Percentiles rank a stretch among this genome's conserved stretches.
Evolutionary conservation across 2,888 invertebrate species (phyloP).

Genomic region (Tineola bisselliella): DNA sequence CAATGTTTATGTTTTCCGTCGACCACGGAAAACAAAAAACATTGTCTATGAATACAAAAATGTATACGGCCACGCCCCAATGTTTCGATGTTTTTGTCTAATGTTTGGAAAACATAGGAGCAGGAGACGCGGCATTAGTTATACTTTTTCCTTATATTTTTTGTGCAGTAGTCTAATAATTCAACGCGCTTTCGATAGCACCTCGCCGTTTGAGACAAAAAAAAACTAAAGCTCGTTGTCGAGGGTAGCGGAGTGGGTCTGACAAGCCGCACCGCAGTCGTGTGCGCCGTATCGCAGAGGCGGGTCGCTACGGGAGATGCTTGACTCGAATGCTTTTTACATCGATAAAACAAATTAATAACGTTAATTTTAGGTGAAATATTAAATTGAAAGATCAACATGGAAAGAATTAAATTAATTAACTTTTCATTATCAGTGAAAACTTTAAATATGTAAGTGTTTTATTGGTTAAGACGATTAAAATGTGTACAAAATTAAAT

Average conservation of each 20-base stretch:
- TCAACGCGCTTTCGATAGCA: constrained; percentile 65
- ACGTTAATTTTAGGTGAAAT: background rate
- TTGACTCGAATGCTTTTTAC: constrained; percentile 15
- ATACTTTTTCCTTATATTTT: constrained; percentile 52
- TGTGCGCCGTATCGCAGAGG: constrained; percentile 25
- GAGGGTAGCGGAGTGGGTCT: constrained; percentile 50
- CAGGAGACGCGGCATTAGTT: no score
- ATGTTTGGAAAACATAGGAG: no score
- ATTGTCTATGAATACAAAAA: no score
- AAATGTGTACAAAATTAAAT: constrained; percentile 29
- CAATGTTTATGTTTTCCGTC: no score
- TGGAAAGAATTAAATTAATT: constrained; percentile 5
- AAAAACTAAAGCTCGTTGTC: constrained; percentile 42
- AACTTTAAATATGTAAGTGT: constrained; percentile 43
- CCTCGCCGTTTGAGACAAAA: constrained; percentile 51
- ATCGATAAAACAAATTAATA: background rate
- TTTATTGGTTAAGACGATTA: constrained; percentile 36
- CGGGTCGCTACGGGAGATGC: constrained; percentile 18
- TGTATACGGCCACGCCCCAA: no score
- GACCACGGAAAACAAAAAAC: no score
- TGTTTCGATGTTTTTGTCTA: no score
- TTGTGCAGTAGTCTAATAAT: constrained; percentile 52
- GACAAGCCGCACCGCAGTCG: constrained; percentile 21
- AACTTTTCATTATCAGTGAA: constrained; percentile 1
- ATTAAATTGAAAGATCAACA: background rate